Evolutionary conservation across 1,140 invertebrate genomes (phyloP).

Genomic region (Chironomus tepperi): DNA sequence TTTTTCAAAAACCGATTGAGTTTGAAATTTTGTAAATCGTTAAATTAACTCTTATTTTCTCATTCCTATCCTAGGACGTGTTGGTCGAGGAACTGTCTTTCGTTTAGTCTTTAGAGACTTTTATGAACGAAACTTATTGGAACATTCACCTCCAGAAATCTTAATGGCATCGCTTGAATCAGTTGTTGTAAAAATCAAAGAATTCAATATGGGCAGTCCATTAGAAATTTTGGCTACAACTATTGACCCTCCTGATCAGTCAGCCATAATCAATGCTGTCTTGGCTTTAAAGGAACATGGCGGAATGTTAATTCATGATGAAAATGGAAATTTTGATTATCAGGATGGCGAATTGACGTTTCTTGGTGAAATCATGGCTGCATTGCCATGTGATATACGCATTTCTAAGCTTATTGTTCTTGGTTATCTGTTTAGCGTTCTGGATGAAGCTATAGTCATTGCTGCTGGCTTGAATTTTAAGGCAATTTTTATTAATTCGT

Average conservation of each 20-base stretch:
- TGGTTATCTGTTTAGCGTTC: constrained; percentile 76
- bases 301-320: constrained; percentile 50
- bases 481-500: constrained; percentile 69
- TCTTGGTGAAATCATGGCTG: constrained; percentile 73
- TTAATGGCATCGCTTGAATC: constrained; percentile 69
- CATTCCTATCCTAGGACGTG: constrained; percentile 45
- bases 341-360: constrained; percentile 86
- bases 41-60: too few species aligned
- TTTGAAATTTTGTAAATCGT: too few species aligned
- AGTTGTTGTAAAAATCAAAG: constrained; percentile 76
- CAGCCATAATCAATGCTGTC: constrained; percentile 71
- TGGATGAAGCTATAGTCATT: constrained; percentile 81
- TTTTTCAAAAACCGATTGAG: too few species aligned
- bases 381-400: constrained; percentile 72
- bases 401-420: constrained; percentile 78
- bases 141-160: constrained; percentile 66
- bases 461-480: constrained; percentile 75
- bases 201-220: constrained; percentile 76
- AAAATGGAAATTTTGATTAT: constrained; percentile 43
- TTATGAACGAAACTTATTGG: constrained; percentile 48
- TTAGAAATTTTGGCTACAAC: constrained; percentile 71
- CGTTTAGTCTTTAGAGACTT: constrained; percentile 66
- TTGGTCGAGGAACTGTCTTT: constrained; percentile 78
- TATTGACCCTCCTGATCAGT: constrained; percentile 77
- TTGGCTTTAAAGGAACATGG: constrained; percentile 79